A percentile compares a stretch with the other conserved stretches of the same genome.
Conservation (phyloP, 2,888 invertebrate species). For the Diachrysia chrysitis region DNA sequence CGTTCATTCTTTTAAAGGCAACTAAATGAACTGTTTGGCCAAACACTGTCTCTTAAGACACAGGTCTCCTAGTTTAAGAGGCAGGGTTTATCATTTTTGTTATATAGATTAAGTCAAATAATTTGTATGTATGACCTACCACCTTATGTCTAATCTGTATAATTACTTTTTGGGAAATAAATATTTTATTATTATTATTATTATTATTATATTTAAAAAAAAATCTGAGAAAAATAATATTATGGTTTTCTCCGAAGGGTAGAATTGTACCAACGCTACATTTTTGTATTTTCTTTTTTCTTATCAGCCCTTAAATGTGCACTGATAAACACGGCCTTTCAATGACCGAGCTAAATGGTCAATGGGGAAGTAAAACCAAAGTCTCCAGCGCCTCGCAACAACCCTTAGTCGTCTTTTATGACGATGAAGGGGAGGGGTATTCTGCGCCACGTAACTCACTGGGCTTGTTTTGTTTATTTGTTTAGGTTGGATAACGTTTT, state of each 20-base stretch:
- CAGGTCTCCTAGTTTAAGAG: too few species aligned
- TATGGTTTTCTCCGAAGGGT: too few species aligned
- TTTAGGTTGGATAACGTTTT: not conserved
- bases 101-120: too few species aligned
- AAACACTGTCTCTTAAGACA: too few species aligned
- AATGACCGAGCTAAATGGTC: constrained; percentile 2
- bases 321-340: not conserved
- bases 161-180: too few species aligned
- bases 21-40: too few species aligned
- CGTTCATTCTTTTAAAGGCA: too few species aligned
- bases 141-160: too few species aligned
- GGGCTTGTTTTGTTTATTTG: not conserved
- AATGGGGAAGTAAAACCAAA: constrained; percentile 3
- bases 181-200: too few species aligned
- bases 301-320: constrained; percentile 6
- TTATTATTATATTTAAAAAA: too few species aligned
- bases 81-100: too few species aligned
- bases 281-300: constrained; percentile 6
- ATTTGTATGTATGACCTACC: too few species aligned
- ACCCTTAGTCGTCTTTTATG: not conserved
- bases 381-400: not conserved
- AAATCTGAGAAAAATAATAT: not conserved
- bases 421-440: not conserved
- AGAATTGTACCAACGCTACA: not conserved
- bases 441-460: not conserved